Evolutionary conservation across 2,113 vertebrate species (phyloP).

Genomic region (Atractosteus spatula): DNA sequence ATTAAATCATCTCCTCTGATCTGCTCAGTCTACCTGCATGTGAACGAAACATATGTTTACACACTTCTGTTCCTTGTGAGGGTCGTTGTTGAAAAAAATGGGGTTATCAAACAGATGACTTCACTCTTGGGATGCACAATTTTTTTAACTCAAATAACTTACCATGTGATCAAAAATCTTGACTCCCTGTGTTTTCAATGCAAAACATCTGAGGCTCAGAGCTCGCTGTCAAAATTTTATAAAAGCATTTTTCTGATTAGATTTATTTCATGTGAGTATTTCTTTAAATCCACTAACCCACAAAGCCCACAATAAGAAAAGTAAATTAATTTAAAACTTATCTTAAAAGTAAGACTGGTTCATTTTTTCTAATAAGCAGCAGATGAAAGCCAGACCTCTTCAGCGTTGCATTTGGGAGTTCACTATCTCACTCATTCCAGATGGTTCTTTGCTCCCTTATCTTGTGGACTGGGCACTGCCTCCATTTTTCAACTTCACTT

Average conservation of each 20-base stretch:
- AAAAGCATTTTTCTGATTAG: conserved; percentile 9
- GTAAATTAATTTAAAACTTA: conserved; percentile 67
- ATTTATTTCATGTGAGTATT: conserved; percentile 9
- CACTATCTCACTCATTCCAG: conserved; percentile 74
- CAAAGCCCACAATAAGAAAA: conserved; percentile 40
- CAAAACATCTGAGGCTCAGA: not conserved
- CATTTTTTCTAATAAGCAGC: conserved; percentile 52
- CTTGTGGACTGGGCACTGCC: conserved; percentile 75
- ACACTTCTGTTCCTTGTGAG: too few relatives aligned
- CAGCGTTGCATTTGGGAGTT: conserved; percentile 67
- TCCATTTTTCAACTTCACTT: conserved; percentile 75
- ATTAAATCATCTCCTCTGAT: too few relatives aligned
- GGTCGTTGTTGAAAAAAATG: too few relatives aligned
- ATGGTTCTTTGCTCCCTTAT: conserved; percentile 75
- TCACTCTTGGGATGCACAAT: too few relatives aligned
- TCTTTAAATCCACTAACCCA: conserved; percentile 6
- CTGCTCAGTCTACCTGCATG: too few relatives aligned
- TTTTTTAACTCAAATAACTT: too few relatives aligned
- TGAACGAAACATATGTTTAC: too few relatives aligned
- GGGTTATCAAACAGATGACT: too few relatives aligned
- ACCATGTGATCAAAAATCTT: too few relatives aligned
- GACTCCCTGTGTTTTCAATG: conserved; percentile 1
- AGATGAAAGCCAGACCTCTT: conserved; percentile 66
- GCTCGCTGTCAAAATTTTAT: not conserved
- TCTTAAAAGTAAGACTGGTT: conserved; percentile 63